Evolutionary conservation across 2,113 vertebrate genomes (phyloP), one percentile per base, ranked within the genome.

Genomic region (Meriones unguiculatus): DNA sequence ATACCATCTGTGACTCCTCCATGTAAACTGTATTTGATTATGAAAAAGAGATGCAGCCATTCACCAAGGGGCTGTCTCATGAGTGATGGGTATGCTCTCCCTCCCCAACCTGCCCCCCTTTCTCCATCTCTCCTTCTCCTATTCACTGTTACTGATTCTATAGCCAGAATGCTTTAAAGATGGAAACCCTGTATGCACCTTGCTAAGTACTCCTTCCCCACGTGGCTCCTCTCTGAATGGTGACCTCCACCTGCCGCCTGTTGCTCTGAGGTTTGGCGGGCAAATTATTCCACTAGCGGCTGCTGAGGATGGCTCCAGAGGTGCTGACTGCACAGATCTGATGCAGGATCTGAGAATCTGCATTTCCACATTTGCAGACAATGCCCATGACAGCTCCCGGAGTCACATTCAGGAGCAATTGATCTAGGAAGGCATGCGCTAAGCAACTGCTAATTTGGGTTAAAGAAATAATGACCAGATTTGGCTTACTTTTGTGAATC

Each of bases 1-100:
- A 70, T 14, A 24, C 8, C 2, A 1, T 4, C 75, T n/a, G 30
- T 67, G 78, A 91, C 1, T 22, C 80, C 18, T 93, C 77, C 20
- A 54, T 35, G 46, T 54, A 78, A 73, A 94, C 30, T 46, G 7
- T 77, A 72, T 77, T 76, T 91, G 32, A 24, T 88, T 87, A 67
- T 17, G 41, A 72, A 95, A 62, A 30, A 92, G 46, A 67, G 35
- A 89, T 75, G 35, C 32, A 86, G 35, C 78, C 12, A 50, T 17
- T 15, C 46, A 62, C 67, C 50, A 7, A 18, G 69, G 50, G 10
- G 32, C 82, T 76, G 20, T n/a, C 35, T 15, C 41, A 20, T 67
- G 13, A 46, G 28, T 35, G 1, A 46, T 46, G 46, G 46, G 5
- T 46, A 46, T 7, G 1, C 25, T 5, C 28, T 1, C 9, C 1